These are phyloP conservation scores for Bombyx huttoni DNA, from an alignment of 2,888 invertebrate genomes.

Conservation along the genomic window DNA sequence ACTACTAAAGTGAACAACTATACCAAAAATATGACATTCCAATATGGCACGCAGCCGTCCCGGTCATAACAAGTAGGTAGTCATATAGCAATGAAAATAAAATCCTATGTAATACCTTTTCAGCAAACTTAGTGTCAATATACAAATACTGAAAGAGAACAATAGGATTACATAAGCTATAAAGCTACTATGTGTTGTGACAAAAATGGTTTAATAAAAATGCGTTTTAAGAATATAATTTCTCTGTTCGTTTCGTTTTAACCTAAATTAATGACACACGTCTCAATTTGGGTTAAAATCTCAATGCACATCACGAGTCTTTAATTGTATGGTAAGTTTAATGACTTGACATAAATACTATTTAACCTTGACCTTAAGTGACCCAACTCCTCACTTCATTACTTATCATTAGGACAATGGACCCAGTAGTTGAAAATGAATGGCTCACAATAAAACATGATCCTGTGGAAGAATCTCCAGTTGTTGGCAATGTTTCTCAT, in stretches of 20 bases:
- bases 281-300: neutral
- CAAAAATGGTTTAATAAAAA: neutral
- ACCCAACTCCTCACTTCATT: too few relatives aligned
- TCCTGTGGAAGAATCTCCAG: slow-evolving; percentile 40
- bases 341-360: neutral
- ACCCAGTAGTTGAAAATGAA: slow-evolving; percentile 53
- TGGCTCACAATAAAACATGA: slow-evolving; percentile 57
- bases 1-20: neutral
- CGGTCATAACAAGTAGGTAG: slow-evolving; percentile 24
- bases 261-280: neutral
- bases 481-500: slow-evolving; percentile 46
- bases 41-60: slow-evolving; percentile 47
- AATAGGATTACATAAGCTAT: neutral
- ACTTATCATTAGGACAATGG: slow-evolving; percentile 33
- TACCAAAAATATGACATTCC: slow-evolving; percentile 23
- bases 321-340: neutral
- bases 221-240: neutral
- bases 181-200: neutral
- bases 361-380: neutral
- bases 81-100: neutral
- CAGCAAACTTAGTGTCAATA: neutral
- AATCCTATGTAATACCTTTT: neutral
- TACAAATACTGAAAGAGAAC: neutral
- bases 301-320: neutral
- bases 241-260: neutral